Evolutionary conservation across 2,113 vertebrate genomes (phyloP).

Genomic region (Tragelaphus imberbis): DNA sequence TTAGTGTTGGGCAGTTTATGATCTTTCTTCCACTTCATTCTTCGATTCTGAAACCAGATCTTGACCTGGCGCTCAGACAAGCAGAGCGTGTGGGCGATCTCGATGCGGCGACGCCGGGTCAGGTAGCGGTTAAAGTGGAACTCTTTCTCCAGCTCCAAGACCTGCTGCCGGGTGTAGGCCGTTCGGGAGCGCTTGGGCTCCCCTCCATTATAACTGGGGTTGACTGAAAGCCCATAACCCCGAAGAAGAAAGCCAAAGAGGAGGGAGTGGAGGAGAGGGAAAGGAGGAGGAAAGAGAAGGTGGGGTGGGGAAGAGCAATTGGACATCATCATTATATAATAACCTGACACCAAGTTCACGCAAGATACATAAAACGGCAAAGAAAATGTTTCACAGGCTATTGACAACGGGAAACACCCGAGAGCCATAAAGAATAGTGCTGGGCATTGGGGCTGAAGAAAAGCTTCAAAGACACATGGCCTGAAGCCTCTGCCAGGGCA

Average conservation of each 20-base stretch:
- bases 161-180: constrained; percentile 99
- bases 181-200: constrained; percentile 98
- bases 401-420: constrained; percentile 84
- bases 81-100: constrained; percentile 98
- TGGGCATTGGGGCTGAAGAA: constrained; percentile 89
- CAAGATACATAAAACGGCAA: constrained; percentile 85
- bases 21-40: constrained; percentile 99
- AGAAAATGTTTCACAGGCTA: constrained; percentile 84
- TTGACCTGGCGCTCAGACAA: constrained; percentile 98
- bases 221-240: constrained; percentile 87
- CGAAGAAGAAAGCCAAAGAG: constrained; percentile 47
- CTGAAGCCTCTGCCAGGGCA: constrained; percentile 90
- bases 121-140: constrained; percentile 99
- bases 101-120: constrained; percentile 96
- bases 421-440: constrained; percentile 89
- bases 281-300: constrained; percentile 64
- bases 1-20: constrained; percentile 99
- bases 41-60: constrained; percentile 99
- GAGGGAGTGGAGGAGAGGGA: constrained; percentile 39
- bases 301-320: constrained; percentile 80
- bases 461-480: constrained; percentile 93
- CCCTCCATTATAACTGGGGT: constrained; percentile 94
- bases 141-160: constrained; percentile 99
- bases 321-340: constrained; percentile 90
- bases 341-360: constrained; percentile 85